Evolutionary conservation across 2,113 vertebrate genomes (phyloP).

Genomic region (Atractosteus spatula): DNA sequence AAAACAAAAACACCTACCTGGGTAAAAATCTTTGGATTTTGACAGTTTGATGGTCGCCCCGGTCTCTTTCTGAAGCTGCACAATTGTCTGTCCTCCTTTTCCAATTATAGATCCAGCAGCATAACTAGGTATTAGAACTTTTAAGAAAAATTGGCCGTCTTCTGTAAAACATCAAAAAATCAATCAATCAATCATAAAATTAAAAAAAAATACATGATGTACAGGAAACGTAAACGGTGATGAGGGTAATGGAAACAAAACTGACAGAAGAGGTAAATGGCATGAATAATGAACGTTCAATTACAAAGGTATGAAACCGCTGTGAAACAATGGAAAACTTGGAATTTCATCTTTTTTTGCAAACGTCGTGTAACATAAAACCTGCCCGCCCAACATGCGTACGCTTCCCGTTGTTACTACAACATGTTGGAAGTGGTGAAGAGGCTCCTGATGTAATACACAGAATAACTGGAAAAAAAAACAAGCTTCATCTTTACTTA

Average conservation of each 20-base stretch:
- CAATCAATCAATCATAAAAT: constrained; percentile 11
- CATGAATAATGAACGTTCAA: not conserved
- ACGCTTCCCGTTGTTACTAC: not conserved
- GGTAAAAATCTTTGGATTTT: constrained; percentile 89
- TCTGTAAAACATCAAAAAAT: constrained; percentile 61
- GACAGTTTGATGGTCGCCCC: constrained; percentile 87
- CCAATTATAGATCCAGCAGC: constrained; percentile 90
- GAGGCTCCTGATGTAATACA: not conserved
- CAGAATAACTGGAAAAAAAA: not conserved
- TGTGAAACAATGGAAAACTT: not conserved
- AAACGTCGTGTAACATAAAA: constrained; percentile 2
- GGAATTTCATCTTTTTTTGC: not conserved
- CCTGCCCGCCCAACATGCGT: not conserved
- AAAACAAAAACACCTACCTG: constrained; percentile 65
- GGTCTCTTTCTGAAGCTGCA: constrained; percentile 86
- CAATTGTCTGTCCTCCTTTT: constrained; percentile 86
- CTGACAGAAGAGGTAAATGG: not conserved
- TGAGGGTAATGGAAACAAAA: not conserved
- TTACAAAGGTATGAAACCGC: not conserved
- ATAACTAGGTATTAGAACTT: constrained; percentile 89
- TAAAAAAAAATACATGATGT: not conserved
- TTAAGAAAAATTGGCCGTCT: constrained; percentile 88
- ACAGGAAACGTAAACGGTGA: not conserved
- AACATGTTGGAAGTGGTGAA: too few relatives aligned
- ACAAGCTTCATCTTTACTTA: constrained; percentile 18